These are phyloP conservation scores for Philypnodon macrostomus DNA, from an alignment of 2,797 vertebrate genomes.

Conservation along the genomic window DNA sequence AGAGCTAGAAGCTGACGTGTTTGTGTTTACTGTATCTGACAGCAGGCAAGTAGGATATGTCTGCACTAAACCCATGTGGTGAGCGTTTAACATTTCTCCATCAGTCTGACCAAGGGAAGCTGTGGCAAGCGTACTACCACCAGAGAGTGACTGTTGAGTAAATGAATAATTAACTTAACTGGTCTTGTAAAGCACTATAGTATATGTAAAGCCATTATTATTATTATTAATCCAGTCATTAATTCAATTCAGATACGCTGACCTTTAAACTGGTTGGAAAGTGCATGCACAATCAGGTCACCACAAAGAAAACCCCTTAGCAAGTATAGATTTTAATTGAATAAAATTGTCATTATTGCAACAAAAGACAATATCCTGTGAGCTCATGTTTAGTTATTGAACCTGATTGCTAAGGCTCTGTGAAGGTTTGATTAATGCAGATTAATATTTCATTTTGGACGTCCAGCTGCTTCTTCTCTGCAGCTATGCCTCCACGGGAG, in stretches of 20 bases:
- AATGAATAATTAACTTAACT: too few relatives aligned
- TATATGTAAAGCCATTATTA: too few relatives aligned
- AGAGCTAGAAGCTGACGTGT: background rate
- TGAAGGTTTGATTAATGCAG: constrained; percentile 48
- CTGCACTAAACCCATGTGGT: background rate
- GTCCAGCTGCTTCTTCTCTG: constrained; percentile 64
- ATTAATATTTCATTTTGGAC: constrained; percentile 62
- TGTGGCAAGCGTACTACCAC: too few relatives aligned
- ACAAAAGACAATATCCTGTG: background rate
- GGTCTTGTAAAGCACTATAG: too few relatives aligned
- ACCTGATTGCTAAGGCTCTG: constrained; percentile 17
- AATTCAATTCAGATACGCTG: too few relatives aligned
- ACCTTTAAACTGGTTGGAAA: too few relatives aligned
- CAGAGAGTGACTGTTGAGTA: too few relatives aligned
- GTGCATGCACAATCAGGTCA: background rate
- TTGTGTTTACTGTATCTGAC: background rate
- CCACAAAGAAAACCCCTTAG: background rate
- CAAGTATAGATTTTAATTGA: background rate
- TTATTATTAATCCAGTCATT: too few relatives aligned
- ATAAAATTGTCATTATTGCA: background rate
- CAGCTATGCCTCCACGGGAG: constrained; percentile 43
- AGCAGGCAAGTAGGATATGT: too few relatives aligned
- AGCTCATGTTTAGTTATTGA: constrained; percentile 4
- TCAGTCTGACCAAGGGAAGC: too few relatives aligned
- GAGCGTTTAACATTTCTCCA: too few relatives aligned